Percentiles rank a stretch among this genome's conserved stretches.
phyloP scores from a whole-genome alignment of 30 jellyfish, hydroid and myxozoan species.

The Haliclystus octoradiatus region DNA sequence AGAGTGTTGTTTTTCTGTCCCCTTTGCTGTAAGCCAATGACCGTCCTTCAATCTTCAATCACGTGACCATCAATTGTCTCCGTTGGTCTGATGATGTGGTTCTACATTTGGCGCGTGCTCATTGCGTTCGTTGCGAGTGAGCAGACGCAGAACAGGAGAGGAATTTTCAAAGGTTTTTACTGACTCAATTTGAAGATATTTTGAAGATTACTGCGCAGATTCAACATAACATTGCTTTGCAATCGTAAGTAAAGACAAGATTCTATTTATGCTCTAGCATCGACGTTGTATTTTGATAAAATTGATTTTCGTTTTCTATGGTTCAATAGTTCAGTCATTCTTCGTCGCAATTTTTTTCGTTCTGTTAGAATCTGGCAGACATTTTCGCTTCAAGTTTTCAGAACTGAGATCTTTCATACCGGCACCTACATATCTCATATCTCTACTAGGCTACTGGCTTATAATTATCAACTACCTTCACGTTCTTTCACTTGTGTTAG shows the following conservation, averaged over 20 bases:
- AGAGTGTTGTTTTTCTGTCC: no score
- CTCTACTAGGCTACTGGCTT: no score
- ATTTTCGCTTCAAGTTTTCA: no score
- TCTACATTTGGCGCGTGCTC: conserved; percentile 81
- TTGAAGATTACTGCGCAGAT: conserved; percentile 79
- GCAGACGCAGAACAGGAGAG: conserved; percentile 85
- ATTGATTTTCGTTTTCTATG: not conserved
- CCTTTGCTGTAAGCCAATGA: no score
- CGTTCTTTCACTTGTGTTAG: no score
- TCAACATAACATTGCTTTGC: conserved; percentile 1
- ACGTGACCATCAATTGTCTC: no score
- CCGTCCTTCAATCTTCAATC: no score
- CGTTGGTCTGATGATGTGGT: not conserved
- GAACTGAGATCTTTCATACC: no score
- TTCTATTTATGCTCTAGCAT: no score
- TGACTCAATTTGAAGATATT: conserved; percentile 9
- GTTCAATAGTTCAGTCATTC: not conserved
- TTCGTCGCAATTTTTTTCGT: not conserved
- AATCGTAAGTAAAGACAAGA: conserved; percentile 36
- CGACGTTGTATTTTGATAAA: not conserved
- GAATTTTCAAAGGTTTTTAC: conserved; percentile 14
- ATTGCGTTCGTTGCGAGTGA: conserved; percentile 65
- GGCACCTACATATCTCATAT: no score
- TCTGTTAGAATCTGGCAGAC: not conserved
- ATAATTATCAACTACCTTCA: no score